Evolutionary conservation across 2,888 invertebrate genomes (phyloP).

Genomic region (Hartigia nigra): DNA sequence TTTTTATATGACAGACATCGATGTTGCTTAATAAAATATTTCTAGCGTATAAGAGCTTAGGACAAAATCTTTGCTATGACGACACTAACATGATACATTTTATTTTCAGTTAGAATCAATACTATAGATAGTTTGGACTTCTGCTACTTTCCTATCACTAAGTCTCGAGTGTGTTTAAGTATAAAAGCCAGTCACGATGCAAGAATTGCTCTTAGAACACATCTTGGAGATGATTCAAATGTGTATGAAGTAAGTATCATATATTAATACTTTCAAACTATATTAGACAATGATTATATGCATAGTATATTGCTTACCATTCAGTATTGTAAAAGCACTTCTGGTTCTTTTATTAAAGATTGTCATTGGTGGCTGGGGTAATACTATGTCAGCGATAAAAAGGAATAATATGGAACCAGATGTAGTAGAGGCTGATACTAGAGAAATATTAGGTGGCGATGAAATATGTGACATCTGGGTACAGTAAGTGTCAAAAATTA

Average conservation of each 20-base stretch:
- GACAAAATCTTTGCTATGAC: not conserved
- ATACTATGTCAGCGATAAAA: constrained; percentile 47
- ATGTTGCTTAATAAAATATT: not conserved
- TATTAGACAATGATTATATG: not conserved
- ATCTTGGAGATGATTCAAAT: constrained; percentile 46
- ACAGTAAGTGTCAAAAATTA: constrained; percentile 35
- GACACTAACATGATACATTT: not conserved
- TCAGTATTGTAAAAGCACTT: not conserved
- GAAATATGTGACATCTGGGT: constrained; percentile 42
- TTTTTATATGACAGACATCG: not conserved
- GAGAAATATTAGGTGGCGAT: constrained; percentile 37
- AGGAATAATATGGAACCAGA: constrained; percentile 38
- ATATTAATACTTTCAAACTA: constrained; percentile 4
- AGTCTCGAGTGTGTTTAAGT: constrained; percentile 35
- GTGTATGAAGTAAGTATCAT: constrained; percentile 43
- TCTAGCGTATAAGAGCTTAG: not conserved
- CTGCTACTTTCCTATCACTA: constrained; percentile 48
- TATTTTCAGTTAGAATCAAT: constrained; percentile 40
- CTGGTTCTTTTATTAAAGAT: constrained; percentile 33
- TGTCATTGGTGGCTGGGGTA: constrained; percentile 46
- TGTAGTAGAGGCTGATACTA: constrained; percentile 44
- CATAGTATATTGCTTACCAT: not conserved
- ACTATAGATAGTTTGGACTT: constrained; percentile 47
- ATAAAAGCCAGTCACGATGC: constrained; percentile 48
- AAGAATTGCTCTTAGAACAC: constrained; percentile 48